A percentile compares a stretch with the other conserved stretches of the same genome.
Conservation (phyloP, 2,113 vertebrate species). For the Chaenocephalus aceratus region DNA sequence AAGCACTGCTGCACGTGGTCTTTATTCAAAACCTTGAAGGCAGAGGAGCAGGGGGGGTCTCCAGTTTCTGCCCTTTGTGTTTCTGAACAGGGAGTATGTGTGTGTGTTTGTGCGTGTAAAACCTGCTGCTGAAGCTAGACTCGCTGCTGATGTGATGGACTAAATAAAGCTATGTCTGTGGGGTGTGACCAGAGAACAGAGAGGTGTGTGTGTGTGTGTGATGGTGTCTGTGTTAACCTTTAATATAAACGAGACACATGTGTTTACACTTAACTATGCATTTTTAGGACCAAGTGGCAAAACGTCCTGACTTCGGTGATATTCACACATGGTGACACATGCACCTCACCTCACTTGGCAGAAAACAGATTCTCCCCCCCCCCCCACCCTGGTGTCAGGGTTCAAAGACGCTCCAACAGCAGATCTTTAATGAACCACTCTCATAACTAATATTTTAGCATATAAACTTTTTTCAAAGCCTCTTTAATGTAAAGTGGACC, state of each 20-base stretch:
- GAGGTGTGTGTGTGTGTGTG: background rate
- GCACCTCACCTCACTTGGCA: too few species aligned
- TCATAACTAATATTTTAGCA: too few species aligned
- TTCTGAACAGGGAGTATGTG: background rate
- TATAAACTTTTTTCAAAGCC: too few species aligned
- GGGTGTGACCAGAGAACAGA: slow-evolving; percentile 7
- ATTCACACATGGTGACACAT: too few species aligned
- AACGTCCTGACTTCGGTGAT: too few species aligned
- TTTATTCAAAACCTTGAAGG: slow-evolving; percentile 10
- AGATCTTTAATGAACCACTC: too few species aligned
- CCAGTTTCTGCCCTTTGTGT: slow-evolving; percentile 21
- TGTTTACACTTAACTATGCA: background rate
- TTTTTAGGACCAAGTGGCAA: too few species aligned
- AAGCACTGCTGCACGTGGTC: slow-evolving; percentile 24
- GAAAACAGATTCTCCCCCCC: too few species aligned
- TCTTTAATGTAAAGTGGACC: too few species aligned
- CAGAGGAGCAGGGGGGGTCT: background rate
- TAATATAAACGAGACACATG: background rate
- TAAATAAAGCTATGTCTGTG: slow-evolving; percentile 22
- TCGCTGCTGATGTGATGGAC: slow-evolving; percentile 12
- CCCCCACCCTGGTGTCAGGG: too few species aligned
- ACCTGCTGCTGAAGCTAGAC: background rate
- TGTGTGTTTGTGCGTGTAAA: slow-evolving; percentile 1
- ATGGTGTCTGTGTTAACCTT: background rate
- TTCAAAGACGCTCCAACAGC: too few species aligned